phyloP scores from a whole-genome alignment of 1,140 invertebrate species.

The Lethocerus indicus region DNA sequence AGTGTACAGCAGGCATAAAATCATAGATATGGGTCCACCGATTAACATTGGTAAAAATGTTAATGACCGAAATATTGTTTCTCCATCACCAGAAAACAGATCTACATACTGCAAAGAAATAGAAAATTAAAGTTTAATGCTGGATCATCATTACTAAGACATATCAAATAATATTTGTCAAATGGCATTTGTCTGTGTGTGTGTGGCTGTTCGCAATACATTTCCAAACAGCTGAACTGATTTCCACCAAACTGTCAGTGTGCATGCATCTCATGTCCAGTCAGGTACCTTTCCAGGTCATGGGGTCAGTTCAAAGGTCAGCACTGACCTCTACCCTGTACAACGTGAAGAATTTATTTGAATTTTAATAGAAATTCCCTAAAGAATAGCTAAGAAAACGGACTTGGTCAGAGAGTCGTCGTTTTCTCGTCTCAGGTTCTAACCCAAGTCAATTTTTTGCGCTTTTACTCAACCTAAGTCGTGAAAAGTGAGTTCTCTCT shows the following conservation, averaged over 20 bases:
- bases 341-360: no score
- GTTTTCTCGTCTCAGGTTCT: no score
- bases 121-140: constrained; percentile 2
- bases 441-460: no score
- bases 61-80: constrained; percentile 44
- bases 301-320: no score
- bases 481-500: no score
- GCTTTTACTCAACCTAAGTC: no score
- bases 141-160: not conserved
- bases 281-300: no score
- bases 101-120: constrained; percentile 42
- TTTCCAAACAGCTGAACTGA: no score
- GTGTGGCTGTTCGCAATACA: not conserved
- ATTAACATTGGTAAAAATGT: constrained; percentile 40
- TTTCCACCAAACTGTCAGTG: not conserved
- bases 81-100: constrained; percentile 47
- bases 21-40: constrained; percentile 40
- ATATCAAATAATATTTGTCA: not conserved
- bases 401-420: no score
- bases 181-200: not conserved
- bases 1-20: constrained; percentile 39
- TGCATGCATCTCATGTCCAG: not conserved
- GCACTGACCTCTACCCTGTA: no score
- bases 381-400: no score
- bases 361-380: no score